Evolutionary conservation across 2,797 vertebrate genomes (phyloP), one percentile per base, ranked within the genome.

Genomic region (Dryobates pubescens): DNA sequence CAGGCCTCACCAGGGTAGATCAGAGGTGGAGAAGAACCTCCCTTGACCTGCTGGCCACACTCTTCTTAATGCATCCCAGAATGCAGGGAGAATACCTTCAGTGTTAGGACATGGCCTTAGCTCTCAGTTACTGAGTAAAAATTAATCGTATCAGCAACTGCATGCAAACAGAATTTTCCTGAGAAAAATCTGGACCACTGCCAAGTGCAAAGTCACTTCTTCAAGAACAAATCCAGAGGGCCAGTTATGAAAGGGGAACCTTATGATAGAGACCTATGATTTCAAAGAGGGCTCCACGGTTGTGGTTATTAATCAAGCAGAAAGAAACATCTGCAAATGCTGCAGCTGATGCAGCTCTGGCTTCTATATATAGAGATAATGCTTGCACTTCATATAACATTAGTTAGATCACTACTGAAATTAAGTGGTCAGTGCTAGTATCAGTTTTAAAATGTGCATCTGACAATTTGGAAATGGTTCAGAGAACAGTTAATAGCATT

Each of bases 401-500:
- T 47, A 88, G 59, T 49, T 43, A 85, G 72, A 61, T 51, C 38
- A 32, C 43, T 49, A 82, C 27, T 64, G 75, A 73, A 94, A 84
- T 82, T 82, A 89, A 76, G 58, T 19, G 30, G 54, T 71, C 78
- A 71, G 32, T 54, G 51, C 24, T 14, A 67, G 71, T 8, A 87
- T 27, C 41, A 78, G 5, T 78, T 88, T 86, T 83, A 81, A 91
- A 88, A 87, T 12, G 56, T 32, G 51, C 85, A 47, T 24, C 51
- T 82, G 72, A 82, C 74, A 71, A 59, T 68, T 87, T 94, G 92
- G 93, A 95, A 94, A 82, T 0, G 4, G 84, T 89, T 93, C 78
- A 95, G 78, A 90, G 86, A 89, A 82, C 75, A 74, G 69, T 62
- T 92, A 93, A 82, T 38, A 84, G 61, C 74, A 85, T 90, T 92